Conservation (phyloP, 1,140 invertebrate genomes). For the Druon quercuslanigerum region DNA sequence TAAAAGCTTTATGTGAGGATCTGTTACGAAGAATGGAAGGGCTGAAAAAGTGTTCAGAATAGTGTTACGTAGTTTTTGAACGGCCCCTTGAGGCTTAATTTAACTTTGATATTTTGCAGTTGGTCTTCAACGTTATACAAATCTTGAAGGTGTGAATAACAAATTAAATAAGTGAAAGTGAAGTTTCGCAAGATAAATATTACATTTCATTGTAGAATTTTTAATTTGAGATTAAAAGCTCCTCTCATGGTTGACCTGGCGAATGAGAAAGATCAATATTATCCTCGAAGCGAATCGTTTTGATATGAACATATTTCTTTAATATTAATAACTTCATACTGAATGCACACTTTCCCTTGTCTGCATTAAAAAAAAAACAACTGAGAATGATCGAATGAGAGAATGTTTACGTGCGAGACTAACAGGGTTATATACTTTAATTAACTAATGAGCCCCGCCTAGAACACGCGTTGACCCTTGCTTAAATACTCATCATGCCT, state of each 20-base stretch:
- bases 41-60: too few relatives aligned
- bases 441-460: conserved; percentile 26
- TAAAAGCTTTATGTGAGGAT: too few relatives aligned
- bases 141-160: background rate
- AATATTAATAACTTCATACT: background rate
- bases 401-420: background rate
- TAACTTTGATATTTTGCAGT: too few relatives aligned
- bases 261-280: too few relatives aligned
- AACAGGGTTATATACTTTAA: conserved; percentile 10
- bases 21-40: too few relatives aligned
- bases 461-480: conserved; percentile 10
- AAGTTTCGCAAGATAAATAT: conserved; percentile 1
- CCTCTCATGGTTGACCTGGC: background rate
- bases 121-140: too few relatives aligned
- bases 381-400: background rate
- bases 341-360: conserved; percentile 1
- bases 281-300: background rate
- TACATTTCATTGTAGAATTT: background rate
- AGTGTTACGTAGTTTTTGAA: too few relatives aligned
- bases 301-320: background rate
- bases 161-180: conserved; percentile 22
- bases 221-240: conserved; percentile 2
- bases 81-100: too few relatives aligned
- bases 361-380: background rate
- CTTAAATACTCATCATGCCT: conserved; percentile 9